Evolutionary conservation across 2,113 vertebrate species (phyloP).

Genomic region (Columbina picui): DNA sequence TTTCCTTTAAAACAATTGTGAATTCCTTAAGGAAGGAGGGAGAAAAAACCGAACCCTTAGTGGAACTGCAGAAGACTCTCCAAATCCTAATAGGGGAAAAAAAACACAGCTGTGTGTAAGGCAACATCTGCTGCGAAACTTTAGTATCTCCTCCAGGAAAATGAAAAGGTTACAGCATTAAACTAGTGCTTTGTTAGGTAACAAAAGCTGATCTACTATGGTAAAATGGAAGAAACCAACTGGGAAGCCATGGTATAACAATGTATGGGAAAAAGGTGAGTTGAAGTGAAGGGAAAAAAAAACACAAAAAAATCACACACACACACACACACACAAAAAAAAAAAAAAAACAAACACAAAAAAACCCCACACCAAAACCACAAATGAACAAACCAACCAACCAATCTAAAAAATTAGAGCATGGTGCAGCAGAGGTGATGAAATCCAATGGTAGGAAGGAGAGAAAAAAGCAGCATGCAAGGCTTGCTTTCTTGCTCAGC

Average conservation of each 20-base stretch:
- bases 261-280: neutral
- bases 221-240: neutral
- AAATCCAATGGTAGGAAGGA: neutral
- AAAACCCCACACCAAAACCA: no score
- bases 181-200: neutral
- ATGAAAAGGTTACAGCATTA: neutral
- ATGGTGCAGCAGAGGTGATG: neutral
- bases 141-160: neutral
- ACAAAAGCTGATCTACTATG: neutral
- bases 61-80: neutral
- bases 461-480: neutral
- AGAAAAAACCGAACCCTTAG: neutral
- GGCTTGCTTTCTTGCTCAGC: neutral
- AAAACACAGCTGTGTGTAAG: neutral
- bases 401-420: neutral
- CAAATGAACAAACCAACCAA: no score
- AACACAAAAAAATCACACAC: no score
- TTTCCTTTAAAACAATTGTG: neutral
- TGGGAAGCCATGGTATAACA: neutral
- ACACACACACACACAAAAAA: no score
- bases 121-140: neutral
- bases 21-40: neutral
- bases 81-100: neutral
- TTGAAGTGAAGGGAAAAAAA: neutral
- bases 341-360: neutral